phyloP scores from a whole-genome alignment of 2,113 vertebrate species.

The Phylloscopus trochilus region DNA sequence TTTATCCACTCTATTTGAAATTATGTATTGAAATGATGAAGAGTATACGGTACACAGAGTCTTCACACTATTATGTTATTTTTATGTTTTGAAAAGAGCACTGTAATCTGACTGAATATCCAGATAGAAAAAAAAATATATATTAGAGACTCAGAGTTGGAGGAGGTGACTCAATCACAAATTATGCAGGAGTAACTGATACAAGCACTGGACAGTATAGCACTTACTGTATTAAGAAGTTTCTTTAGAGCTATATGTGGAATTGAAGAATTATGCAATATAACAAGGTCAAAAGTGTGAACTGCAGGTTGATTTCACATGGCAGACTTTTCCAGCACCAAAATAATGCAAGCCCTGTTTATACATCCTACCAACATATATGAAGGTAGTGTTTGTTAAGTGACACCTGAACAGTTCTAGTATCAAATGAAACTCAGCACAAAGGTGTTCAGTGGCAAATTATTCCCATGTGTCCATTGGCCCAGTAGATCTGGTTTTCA shows the following conservation, averaged over 20 bases:
- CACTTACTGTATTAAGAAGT: background rate
- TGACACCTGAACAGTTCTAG: background rate
- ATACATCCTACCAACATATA: background rate
- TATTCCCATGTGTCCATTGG: background rate
- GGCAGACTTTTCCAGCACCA: background rate
- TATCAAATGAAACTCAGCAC: background rate
- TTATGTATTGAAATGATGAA: background rate
- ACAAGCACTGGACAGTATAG: background rate
- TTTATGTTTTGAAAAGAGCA: background rate
- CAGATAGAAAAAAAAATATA: background rate
- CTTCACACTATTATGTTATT: background rate
- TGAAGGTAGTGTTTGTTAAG: background rate
- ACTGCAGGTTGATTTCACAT: background rate
- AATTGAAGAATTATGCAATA: background rate
- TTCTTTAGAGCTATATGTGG: background rate
- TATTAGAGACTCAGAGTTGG: background rate
- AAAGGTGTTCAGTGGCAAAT: background rate
- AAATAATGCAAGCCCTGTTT: constrained; percentile 39
- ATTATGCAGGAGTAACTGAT: background rate
- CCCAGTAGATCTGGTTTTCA: background rate
- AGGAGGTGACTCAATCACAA: background rate
- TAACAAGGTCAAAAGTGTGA: background rate
- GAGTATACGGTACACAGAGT: background rate
- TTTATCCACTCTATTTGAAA: background rate
- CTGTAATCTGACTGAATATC: background rate